Base-by-base conservation (phyloP, 1,140 invertebrate species). In the Cotesia glomerata region DNA sequence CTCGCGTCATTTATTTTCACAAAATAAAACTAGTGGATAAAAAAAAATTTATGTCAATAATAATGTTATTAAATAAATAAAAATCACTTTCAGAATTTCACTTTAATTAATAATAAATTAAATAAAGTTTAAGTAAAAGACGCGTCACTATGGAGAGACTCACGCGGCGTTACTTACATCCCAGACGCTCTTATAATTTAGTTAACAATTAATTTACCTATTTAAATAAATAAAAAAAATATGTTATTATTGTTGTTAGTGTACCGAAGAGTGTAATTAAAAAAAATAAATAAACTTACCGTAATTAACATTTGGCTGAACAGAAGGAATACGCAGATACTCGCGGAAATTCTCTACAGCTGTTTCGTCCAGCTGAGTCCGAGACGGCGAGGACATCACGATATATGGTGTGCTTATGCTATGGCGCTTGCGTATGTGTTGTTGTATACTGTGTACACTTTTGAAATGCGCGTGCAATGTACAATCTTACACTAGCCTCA, bases 271-370 rank as follows among this genome's bases (percentile, higher is more conserved):
- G 13, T 61, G 26, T 69, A 18, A 18, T 45, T 14, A 32, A 45
- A 71, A 45, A 56, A 45, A 56, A 8, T 54, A n/a, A n/a, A 61
- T 45, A 45, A 16, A 81, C 89, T 91, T 88, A 94, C 93, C 91
- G 88, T 97, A 95, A 88, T 96, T 89, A 26, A 95, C 88, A 82
- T 94, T 85, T 0, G 95, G 95, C 76, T 96, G 95, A 0, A 95
- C 93, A 34, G 92, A 93, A 1, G 94, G 92, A 58, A 96, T 94
- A 74, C 90, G 85, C 32, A 96, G 84, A 86, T 96, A 96, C 78
- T 95, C 90, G 26, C 91, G 88, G 81, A 96, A 96, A 78, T 92
- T 92, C 54, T 90, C 89, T 56, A 95, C 90, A 78, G 93, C 92
- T 82, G 88, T 87, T 80, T 90, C 82, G 73, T 93, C 88, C 67